phyloP scores from a whole-genome alignment of 1,140 invertebrate species.

The Argopecten irradians region DNA sequence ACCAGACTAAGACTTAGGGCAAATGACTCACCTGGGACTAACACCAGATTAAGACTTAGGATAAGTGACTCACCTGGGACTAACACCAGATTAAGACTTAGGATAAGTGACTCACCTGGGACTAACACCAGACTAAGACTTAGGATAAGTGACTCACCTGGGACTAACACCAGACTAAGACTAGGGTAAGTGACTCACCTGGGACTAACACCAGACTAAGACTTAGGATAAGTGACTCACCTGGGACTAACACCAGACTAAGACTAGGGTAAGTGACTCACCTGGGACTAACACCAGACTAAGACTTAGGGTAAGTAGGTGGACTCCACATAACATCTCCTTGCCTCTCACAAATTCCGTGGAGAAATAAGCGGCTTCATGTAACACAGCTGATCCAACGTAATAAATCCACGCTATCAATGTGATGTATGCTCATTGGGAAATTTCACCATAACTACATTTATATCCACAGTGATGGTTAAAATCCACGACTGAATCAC shows the following conservation, averaged over 20 bases:
- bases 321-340: background rate
- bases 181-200: background rate
- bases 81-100: background rate
- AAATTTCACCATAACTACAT: background rate
- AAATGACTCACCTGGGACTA: background rate
- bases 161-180: background rate
- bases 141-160: background rate
- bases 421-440: background rate
- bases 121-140: background rate
- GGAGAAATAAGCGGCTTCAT: constrained; percentile 8
- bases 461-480: background rate
- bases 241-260: background rate
- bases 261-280: background rate
- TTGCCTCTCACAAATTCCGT: background rate
- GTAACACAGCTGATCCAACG: background rate
- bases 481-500: background rate
- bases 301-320: background rate
- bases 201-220: background rate
- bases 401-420: background rate
- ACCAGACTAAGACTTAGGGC: background rate
- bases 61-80: background rate
- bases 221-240: background rate
- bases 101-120: background rate
- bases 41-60: background rate
- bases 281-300: background rate